Percentiles rank a stretch among this genome's conserved stretches.
These are phyloP conservation scores for Neoascia interrupta DNA, from an alignment of 2,888 invertebrate species.

Conservation along the genomic window DNA sequence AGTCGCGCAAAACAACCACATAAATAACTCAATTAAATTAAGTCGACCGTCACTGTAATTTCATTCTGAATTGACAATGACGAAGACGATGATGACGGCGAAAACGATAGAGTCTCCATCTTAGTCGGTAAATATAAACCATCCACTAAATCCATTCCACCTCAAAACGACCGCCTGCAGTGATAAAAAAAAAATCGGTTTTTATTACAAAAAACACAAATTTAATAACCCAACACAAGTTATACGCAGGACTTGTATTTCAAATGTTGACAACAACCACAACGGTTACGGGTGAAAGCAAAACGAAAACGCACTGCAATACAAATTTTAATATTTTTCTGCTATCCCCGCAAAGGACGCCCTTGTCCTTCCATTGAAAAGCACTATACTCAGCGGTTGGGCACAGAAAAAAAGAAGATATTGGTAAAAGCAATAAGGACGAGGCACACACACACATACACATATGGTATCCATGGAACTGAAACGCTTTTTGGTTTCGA, in stretches of 20 bases:
- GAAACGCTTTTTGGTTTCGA: constrained; percentile 22
- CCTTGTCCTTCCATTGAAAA: not conserved
- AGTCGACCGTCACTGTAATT: constrained; percentile 52
- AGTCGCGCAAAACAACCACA: constrained; percentile 50
- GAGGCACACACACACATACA: not conserved
- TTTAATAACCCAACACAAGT: constrained; percentile 40
- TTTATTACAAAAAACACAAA: constrained; percentile 43
- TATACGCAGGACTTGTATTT: constrained; percentile 10
- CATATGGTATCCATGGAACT: constrained; percentile 20
- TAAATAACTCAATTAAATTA: constrained; percentile 63
- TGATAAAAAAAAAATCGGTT: constrained; percentile 1
- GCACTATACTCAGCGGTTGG: not conserved
- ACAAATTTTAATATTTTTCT: constrained; percentile 53
- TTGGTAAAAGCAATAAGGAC: constrained; percentile 47
- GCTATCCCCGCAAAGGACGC: not conserved
- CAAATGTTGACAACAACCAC: constrained; percentile 15
- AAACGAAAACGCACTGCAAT: constrained; percentile 11
- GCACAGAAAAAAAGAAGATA: not conserved
- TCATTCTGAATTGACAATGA: constrained; percentile 40
- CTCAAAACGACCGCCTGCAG: not conserved
- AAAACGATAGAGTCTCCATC: too few species aligned
- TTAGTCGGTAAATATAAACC: not conserved
- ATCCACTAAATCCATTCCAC: constrained; percentile 14
- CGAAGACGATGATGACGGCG: constrained; percentile 23
- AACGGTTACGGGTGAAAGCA: not conserved